Evolutionary conservation across 2,797 vertebrate species (phyloP).

Genomic region (Chaunax sp.): DNA sequence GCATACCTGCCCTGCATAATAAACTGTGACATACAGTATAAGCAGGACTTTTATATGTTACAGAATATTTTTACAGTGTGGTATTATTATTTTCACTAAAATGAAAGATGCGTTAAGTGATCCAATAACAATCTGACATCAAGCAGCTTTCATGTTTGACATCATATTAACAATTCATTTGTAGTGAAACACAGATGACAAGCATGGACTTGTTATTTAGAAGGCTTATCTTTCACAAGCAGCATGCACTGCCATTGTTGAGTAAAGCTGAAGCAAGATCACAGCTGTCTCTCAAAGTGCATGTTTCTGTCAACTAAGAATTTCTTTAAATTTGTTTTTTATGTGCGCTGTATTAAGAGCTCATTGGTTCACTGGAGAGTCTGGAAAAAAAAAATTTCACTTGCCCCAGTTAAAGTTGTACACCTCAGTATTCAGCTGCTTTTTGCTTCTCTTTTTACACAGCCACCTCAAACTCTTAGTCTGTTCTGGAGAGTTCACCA

Average conservation of each 20-base stretch:
- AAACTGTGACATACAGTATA: no score
- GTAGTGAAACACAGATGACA: slow-evolving; percentile 15
- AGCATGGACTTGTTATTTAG: slow-evolving; percentile 15
- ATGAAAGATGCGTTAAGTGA: slow-evolving; percentile 14
- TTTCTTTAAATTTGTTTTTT: slow-evolving; percentile 18
- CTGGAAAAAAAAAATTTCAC: slow-evolving; percentile 21
- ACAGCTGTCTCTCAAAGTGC: slow-evolving; percentile 25
- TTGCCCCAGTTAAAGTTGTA: slow-evolving; percentile 48
- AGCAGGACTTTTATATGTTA: no score
- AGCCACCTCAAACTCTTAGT: slow-evolving; percentile 50
- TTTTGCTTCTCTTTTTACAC: slow-evolving; percentile 40
- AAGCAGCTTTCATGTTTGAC: slow-evolving; percentile 15
- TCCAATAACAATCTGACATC: slow-evolving; percentile 22
- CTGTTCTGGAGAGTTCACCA: slow-evolving; percentile 40
- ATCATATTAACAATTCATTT: slow-evolving; percentile 16
- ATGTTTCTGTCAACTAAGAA: slow-evolving; percentile 29
- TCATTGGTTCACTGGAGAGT: slow-evolving; percentile 28
- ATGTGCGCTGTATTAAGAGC: slow-evolving; percentile 13
- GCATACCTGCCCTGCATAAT: no score
- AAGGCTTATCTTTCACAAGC: slow-evolving; percentile 17
- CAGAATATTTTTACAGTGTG: no score
- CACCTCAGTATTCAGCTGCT: slow-evolving; percentile 38
- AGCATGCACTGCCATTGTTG: slow-evolving; percentile 11
- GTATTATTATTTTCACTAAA: no score
- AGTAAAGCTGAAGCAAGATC: slow-evolving; percentile 21